Percentiles rank a stretch among this genome's conserved stretches.
phyloP scores from a whole-genome alignment of 2,797 vertebrate genomes.

The Clarias fuscus region DNA sequence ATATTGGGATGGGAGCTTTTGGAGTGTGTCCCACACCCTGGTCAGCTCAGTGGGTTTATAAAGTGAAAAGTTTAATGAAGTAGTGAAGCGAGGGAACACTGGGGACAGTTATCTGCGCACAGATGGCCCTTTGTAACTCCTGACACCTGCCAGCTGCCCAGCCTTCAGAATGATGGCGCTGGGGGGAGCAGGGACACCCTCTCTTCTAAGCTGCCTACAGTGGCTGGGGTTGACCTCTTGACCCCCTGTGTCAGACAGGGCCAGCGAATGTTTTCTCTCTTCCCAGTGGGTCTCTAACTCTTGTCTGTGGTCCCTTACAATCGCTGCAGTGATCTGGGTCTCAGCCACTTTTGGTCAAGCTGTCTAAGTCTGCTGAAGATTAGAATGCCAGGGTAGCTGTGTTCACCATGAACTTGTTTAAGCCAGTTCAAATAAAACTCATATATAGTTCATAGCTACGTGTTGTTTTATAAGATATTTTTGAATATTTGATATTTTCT shows the following conservation, averaged over 20 bases:
- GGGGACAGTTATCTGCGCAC: constrained; percentile 84
- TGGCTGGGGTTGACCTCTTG: constrained; percentile 76
- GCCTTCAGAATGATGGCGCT: constrained; percentile 58
- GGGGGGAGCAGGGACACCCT: constrained; percentile 78
- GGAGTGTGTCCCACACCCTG: constrained; percentile 66
- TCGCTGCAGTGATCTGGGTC: constrained; percentile 44
- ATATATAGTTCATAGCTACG: constrained; percentile 2
- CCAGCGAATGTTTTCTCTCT: constrained; percentile 75
- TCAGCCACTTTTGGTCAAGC: constrained; percentile 45
- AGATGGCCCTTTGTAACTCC: constrained; percentile 98
- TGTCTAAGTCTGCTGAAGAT: constrained; percentile 47
- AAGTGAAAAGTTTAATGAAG: constrained; percentile 83
- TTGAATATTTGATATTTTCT: neutral
- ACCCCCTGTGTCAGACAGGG: constrained; percentile 80
- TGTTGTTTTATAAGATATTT: neutral
- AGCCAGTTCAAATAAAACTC: constrained; percentile 26
- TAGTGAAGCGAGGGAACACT: constrained; percentile 77
- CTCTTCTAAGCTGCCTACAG: constrained; percentile 80
- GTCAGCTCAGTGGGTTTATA: constrained; percentile 69
- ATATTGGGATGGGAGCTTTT: constrained; percentile 34
- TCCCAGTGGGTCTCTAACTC: constrained; percentile 68
- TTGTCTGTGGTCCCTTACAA: constrained; percentile 64
- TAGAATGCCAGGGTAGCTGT: constrained; percentile 34
- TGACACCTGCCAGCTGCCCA: constrained; percentile 99
- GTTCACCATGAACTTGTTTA: constrained; percentile 55